Evolutionary conservation across 2,113 vertebrate species (phyloP), one percentile per base, ranked within the genome.

Genomic region (Heterotis niloticus): DNA sequence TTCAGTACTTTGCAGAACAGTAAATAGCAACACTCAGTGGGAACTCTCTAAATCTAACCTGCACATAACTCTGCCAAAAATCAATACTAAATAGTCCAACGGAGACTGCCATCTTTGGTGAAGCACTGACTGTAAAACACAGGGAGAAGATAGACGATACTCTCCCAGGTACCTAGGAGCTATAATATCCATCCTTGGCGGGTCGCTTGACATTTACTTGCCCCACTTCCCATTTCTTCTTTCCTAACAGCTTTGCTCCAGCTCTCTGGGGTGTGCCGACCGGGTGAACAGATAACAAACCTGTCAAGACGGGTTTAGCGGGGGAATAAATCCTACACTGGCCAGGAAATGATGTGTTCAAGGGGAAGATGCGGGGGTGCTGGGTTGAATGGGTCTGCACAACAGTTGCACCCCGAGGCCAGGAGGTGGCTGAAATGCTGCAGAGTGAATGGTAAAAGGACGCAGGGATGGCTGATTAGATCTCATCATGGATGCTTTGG

Each of bases 181-280:
- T 94, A 90, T 93, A 93, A 95, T 94, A 95, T 91, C 92, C 92
- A 94, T 93, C 91, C 93, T 91, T 90, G 93, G 92, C 86, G 93
- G 92, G 92, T 95, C 92, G 91, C 91, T 92, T 96, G 94, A 96
- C 95, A 95, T 92, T 95, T 95, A 93, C 90, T 94, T 91, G 92
- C 92, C 93, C 93, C 84, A 89, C 89, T 93, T 93, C 92, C 90
- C 88, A 84, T 83, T 88, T 85, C 91, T 84, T 84, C 89, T 88
- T 88, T 90, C 86, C 90, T 90, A 90, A 93, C 91, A 94, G 94
- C 90, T 85, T 83, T 81, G 87, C 90, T 89, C 89, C 88, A 88
- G 88, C 85, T 94, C 94, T 94, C 93, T 85, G 82, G 95, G 94
- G 91, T 87, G 93, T 79, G 80, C 89, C 86, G 85, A 93, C 91